Conservation (phyloP, 2,797 vertebrate genomes). For the Chelidonichthys spinosus region DNA sequence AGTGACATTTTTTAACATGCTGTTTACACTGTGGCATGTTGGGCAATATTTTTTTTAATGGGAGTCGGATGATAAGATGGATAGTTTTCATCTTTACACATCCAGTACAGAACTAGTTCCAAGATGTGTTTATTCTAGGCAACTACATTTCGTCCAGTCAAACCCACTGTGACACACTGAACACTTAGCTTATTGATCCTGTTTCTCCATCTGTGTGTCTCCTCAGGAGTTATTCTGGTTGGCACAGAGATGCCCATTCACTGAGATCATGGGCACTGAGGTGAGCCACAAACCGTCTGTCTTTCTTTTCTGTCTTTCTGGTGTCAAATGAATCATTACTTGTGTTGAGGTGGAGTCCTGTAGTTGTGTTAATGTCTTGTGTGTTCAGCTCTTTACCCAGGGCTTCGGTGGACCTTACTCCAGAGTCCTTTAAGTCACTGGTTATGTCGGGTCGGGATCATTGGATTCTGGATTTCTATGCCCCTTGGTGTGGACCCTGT, state of each 20-base stretch:
- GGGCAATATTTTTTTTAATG: neutral
- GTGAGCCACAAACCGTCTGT: conserved; percentile 76
- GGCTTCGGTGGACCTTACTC: conserved; percentile 88
- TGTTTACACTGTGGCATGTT: neutral
- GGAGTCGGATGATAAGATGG: neutral
- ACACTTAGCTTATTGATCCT: neutral
- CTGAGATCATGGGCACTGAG: conserved; percentile 91
- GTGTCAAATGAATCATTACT: neutral
- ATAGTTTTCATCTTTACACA: neutral
- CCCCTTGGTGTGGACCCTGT: conserved; percentile 98
- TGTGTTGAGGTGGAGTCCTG: neutral
- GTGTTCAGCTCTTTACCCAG: conserved; percentile 88
- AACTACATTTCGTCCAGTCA: neutral
- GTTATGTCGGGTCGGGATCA: conserved; percentile 90
- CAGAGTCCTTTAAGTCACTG: conserved; percentile 89
- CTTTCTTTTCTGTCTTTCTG: neutral
- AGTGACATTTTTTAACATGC: too few relatives aligned
- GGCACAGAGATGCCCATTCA: conserved; percentile 93
- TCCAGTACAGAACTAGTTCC: neutral
- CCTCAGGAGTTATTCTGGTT: conserved; percentile 91
- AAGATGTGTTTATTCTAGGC: neutral
- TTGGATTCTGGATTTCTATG: conserved; percentile 97
- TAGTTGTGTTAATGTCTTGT: neutral
- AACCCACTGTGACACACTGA: neutral
- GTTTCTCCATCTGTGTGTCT: conserved; percentile 32